Percentiles rank a stretch among this genome's conserved stretches.
phyloP scores from a whole-genome alignment of 2,113 vertebrate genomes.

The Climacteris rufus region DNA sequence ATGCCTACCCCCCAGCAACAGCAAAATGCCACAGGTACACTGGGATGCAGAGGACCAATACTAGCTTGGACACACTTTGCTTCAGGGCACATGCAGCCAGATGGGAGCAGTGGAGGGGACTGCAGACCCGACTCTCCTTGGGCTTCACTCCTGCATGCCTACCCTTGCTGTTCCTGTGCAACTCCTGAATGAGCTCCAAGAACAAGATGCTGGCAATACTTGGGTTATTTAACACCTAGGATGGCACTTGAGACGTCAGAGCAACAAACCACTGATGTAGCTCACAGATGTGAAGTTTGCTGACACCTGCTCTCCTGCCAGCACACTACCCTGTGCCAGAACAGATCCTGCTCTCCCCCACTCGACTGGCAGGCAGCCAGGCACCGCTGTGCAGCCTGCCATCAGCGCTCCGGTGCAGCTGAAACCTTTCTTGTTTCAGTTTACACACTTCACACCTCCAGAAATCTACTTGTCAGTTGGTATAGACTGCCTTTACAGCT shows the following conservation, averaged over 20 bases:
- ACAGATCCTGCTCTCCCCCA: neutral
- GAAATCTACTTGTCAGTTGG: neutral
- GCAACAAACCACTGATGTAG: neutral
- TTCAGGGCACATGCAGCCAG: neutral
- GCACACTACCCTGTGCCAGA: neutral
- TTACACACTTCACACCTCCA: neutral
- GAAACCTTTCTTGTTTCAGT: neutral
- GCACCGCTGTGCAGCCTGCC: neutral
- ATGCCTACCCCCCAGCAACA: neutral
- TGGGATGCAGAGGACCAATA: neutral
- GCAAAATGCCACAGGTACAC: neutral
- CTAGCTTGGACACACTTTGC: neutral
- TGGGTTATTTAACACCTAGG: neutral
- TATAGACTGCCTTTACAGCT: neutral
- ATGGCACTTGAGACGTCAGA: neutral
- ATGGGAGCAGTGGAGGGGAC: neutral
- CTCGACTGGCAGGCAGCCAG: neutral
- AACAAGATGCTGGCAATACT: neutral
- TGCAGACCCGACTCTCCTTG: neutral
- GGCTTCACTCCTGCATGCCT: neutral
- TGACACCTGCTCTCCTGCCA: neutral
- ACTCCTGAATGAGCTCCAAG: neutral
- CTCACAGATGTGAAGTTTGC: neutral
- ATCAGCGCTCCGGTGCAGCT: neutral
- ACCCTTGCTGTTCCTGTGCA: rapidly evolving